phyloP scores from a whole-genome alignment of 2,888 invertebrate genomes.

The Eupelmus urozonus region DNA sequence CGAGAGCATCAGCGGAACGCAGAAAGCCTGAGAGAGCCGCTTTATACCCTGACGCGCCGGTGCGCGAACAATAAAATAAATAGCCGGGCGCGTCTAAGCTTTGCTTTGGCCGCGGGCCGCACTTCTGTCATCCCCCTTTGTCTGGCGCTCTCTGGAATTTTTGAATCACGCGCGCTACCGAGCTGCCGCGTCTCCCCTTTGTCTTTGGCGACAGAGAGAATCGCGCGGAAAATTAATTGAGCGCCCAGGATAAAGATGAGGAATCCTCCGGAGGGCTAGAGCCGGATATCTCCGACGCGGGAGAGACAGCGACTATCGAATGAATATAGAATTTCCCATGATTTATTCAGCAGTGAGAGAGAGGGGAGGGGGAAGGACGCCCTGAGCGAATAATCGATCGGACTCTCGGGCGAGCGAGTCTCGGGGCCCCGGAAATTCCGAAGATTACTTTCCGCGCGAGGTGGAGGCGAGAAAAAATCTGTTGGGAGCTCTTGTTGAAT shows the following conservation, averaged over 20 bases:
- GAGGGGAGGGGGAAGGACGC: background rate
- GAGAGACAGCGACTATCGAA: conserved; percentile 36
- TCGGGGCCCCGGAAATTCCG: conserved; percentile 34
- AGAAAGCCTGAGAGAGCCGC: too few relatives aligned
- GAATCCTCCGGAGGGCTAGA: background rate
- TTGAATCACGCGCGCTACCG: conserved; percentile 29
- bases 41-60: too few relatives aligned
- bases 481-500: conserved; percentile 46
- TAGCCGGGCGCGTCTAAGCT: conserved; percentile 23
- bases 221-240: conserved; percentile 51
- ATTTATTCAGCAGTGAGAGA: conserved; percentile 51
- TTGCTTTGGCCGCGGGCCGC: too few relatives aligned
- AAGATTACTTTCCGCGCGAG: conserved; percentile 43
- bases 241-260: conserved; percentile 43
- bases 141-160: conserved; percentile 32
- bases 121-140: conserved; percentile 28
- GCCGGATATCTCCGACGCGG: background rate
- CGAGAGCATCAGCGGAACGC: too few relatives aligned
- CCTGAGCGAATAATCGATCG: conserved; percentile 45
- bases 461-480: background rate
- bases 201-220: background rate
- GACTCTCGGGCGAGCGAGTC: background rate
- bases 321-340: conserved; percentile 56
- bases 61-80: conserved; percentile 38
- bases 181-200: background rate